Base-by-base conservation (phyloP, 2,113 vertebrate species). In the Etia nguti region DNA sequence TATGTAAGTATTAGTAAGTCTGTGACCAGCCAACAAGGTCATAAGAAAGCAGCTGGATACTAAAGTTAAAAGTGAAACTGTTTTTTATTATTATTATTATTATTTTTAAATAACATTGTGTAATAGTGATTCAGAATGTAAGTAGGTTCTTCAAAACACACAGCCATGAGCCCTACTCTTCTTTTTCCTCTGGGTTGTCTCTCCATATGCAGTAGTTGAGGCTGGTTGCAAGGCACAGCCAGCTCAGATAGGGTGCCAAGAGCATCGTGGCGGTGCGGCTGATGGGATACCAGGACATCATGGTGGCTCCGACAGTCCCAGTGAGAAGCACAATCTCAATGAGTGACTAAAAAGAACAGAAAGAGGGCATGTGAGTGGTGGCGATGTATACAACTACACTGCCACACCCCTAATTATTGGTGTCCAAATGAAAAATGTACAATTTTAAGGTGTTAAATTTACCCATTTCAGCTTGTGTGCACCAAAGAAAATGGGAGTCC, bases 131-230 rank as follows among this genome's bases (percentile, higher is more conserved):
- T 79, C 38, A 52, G 11, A 73, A 82, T 8, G 3, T 1, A 60
- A 60, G 29, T 12, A 6, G 3, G 56, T 38, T 10, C 8, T 6
- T 46, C 2, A 34, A 29, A 75, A 75, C 18, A 36, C 20, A 57
- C 10, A 31, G 12, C 11, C 13, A 2, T 10, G 48, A 29, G 24
- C 60, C 34, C 75, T 96, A 95, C 38, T 96, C 94, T 11, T 95
- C 31, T 86, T 29, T 93, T 52, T 80, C 81, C 75, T 96, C 92
- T 0, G 96, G 94, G 94, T 98, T 98, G 93, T 98, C 97, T 87
- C 89, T 98, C 98, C 98, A 99, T 90, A 98, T 94, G 95, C 91
- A 92, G 92, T 97, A 97, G 86, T 95, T 97, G 34, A 98, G 97
- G 48, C 93, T 88, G 4, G 96, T 94, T 2, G 97, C 97, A 82